Evolutionary conservation across 2,888 invertebrate genomes (phyloP), one percentile per base, ranked within the genome.

Genomic region (Nomada lathburiana): DNA sequence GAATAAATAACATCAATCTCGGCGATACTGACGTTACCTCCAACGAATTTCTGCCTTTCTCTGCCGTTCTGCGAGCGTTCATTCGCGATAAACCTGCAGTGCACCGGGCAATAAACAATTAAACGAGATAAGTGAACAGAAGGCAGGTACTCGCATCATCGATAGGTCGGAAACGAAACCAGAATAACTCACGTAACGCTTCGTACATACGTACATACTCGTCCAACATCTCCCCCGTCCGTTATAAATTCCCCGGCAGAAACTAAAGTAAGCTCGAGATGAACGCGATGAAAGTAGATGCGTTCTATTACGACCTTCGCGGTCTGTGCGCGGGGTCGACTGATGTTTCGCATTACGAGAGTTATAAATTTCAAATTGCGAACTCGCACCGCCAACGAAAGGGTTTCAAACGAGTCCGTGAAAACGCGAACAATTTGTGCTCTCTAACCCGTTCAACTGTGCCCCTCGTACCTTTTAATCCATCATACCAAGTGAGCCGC

Each of bases 391-490:
- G 11, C 50, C 26, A 9, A 20, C 42, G 52, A 47, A 47, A 47
- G 36, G 53, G 53, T 52, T 29, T 67, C 65, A 16, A 20, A 16
- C 50, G 26, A 13, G 23, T 36, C 26, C 42, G 18, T 10, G 20
- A 47, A 9, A 29, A 29, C 42, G 18, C 16, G 20, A 47, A 9
- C 50, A 20, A 52, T 52, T 62, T 29, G 36, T 52, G 23, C 23
- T 53, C 44, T 20, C 16, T 7, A 16, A 1, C n/a, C 20, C 47
- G 63, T 36, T 26, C 63, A 47, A 55, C 63, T 53, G 76, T 20
- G n/a, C 62, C 57, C 53, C 63, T 76, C 59, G 69, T 64, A 52
- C 76, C 64, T 64, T 80, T 82, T 75, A 80, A 82, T 80, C 63
- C 71, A 50, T 80, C 74, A 47, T 75, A 23, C 18, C 64, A 47